Percentiles rank a stretch among this genome's conserved stretches.
phyloP scores from a whole-genome alignment of 2,113 vertebrate genomes.

The Engystomops pustulosus region DNA sequence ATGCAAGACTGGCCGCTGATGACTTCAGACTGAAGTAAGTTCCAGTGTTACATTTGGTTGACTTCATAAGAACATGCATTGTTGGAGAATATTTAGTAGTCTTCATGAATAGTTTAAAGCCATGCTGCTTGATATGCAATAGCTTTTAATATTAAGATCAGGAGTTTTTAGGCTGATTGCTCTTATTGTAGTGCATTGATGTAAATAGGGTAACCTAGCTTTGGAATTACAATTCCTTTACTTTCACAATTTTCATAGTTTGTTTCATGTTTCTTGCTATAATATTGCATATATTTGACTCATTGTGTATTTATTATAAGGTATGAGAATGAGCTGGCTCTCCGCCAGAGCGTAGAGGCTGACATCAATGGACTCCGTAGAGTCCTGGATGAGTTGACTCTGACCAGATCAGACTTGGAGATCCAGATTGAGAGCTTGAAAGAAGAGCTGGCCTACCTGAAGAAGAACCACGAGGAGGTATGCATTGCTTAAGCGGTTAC shows the following conservation, averaged over 20 bases:
- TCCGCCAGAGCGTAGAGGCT: constrained; percentile 85
- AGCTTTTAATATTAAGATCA: too few relatives aligned
- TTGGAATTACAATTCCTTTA: not conserved
- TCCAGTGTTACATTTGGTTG: too few relatives aligned
- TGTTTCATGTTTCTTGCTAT: not conserved
- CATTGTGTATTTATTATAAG: constrained; percentile 62
- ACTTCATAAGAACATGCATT: too few relatives aligned
- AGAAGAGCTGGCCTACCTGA: constrained; percentile 73
- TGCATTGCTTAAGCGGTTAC: constrained; percentile 22
- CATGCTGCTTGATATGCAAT: too few relatives aligned
- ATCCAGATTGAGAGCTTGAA: constrained; percentile 70
- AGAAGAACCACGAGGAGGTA: constrained; percentile 74
- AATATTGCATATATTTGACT: not conserved
- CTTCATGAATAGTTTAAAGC: too few relatives aligned
- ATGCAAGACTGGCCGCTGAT: constrained; percentile 82
- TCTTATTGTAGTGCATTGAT: not conserved
- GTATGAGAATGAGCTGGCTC: constrained; percentile 84
- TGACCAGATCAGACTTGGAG: constrained; percentile 79
- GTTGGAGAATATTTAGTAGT: too few relatives aligned
- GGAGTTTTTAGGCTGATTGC: too few relatives aligned
- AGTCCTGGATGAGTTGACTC: constrained; percentile 72
- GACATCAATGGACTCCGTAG: constrained; percentile 80
- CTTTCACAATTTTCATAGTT: not conserved
- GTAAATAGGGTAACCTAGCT: not conserved
- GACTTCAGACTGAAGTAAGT: constrained; percentile 88